phyloP scores from a whole-genome alignment of 2,888 invertebrate species.

The Clitarchus hookeri region DNA sequence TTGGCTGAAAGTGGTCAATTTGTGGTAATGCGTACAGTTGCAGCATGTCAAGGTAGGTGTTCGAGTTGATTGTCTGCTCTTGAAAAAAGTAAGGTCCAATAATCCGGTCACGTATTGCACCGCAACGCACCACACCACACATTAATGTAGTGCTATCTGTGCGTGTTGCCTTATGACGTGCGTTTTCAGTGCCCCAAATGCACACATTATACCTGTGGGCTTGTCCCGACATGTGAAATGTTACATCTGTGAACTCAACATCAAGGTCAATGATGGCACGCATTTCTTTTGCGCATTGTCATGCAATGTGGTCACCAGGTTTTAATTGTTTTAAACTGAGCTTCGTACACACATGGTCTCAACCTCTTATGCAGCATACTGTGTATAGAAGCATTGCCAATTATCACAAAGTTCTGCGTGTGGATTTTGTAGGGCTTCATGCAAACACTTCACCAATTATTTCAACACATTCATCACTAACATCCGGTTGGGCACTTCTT shows the following conservation, averaged over 20 bases:
- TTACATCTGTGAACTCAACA: not conserved
- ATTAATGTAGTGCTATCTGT: not conserved
- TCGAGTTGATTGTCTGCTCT: too few species aligned
- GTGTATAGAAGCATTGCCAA: not conserved
- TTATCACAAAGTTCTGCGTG: not conserved
- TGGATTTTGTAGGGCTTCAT: not conserved
- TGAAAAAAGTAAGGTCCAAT: not conserved
- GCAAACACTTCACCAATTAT: not conserved
- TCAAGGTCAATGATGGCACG: not conserved
- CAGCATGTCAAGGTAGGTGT: too few species aligned
- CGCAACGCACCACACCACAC: too few species aligned
- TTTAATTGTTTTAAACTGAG: not conserved
- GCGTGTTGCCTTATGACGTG: not conserved
- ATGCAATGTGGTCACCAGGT: not conserved
- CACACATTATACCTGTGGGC: not conserved
- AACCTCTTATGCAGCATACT: not conserved
- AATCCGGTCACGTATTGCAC: not conserved
- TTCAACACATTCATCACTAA: not conserved
- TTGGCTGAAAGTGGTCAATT: too few species aligned
- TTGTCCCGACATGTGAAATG: not conserved
- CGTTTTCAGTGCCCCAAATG: not conserved
- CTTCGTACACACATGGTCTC: not conserved
- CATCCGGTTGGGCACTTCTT: not conserved
- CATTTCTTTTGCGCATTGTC: not conserved
- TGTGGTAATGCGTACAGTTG: too few species aligned